Evolutionary conservation across 2,888 invertebrate genomes (phyloP), one percentile per base, ranked within the genome.

Genomic region (Slavum lentiscoides): DNA sequence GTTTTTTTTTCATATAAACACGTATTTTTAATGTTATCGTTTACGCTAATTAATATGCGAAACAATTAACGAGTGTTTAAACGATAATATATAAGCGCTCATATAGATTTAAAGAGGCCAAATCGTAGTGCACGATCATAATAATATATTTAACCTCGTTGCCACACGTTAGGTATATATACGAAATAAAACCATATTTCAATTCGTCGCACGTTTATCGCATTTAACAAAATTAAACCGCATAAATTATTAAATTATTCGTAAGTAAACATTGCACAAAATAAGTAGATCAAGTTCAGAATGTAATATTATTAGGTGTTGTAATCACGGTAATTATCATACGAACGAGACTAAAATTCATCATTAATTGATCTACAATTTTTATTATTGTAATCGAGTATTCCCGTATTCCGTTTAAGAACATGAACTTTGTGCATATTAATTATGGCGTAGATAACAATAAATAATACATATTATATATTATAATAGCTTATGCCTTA

Each of bases 261-360:
- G 1, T 5, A 43, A 5, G 1, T 59, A 72, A 43, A 55, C 53
- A 37, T 58, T 67, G 17, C 6, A 15, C 23, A 23, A 67, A 23
- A 58, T 9, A 75, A 67, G 30, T 59, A 67, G 75, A 75, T 69
- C 69, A 69, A 69, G n/a, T 72, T 80, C 77, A 70, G 64, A 80
- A 70, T 23, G 13, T 68, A 30, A 55, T 77, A 23, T 66, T 58
- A 61, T 61, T 43, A 58, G n/a, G 0, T 23, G 17, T 21, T 69
- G 15, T 64, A 72, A 80, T 70, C 70, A 70, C 6, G 39, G 30
- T 15, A 59, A 69, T 69, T 77, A 64, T 70, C 64, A 70, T 80
- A 80, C 77, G 70, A 80, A 80, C 70, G 70, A 80, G 77, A 80
- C 70, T 64, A 70, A 55, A 67, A 62, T 70, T 70, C 77, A 77